Evolutionary conservation across 2,113 vertebrate species (phyloP).

Genomic region (Thunnus maccoyii): DNA sequence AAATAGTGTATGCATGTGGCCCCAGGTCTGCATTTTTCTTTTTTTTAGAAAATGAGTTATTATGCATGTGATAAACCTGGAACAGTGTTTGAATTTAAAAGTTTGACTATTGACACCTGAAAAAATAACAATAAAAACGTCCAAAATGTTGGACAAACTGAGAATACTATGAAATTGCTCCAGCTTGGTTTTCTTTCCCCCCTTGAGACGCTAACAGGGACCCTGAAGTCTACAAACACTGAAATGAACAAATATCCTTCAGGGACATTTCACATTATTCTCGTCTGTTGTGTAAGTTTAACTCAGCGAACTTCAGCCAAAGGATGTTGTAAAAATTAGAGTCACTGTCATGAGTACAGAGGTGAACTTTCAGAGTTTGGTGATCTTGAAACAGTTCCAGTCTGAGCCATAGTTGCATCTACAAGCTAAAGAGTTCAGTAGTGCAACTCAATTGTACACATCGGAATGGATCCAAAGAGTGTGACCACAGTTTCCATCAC

Average conservation of each 20-base stretch:
- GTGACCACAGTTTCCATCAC: constrained; percentile 65
- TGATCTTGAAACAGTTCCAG: background rate
- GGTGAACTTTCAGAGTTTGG: background rate
- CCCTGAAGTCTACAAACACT: background rate
- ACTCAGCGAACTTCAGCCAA: background rate
- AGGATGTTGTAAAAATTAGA: background rate
- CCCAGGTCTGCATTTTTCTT: constrained; percentile 9
- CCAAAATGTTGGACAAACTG: constrained; percentile 23
- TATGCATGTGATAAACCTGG: constrained; percentile 45
- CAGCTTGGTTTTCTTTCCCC: background rate
- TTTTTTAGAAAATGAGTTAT: constrained; percentile 37
- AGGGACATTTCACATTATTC: background rate
- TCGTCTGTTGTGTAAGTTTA: background rate
- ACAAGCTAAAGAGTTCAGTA: background rate
- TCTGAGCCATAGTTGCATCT: background rate
- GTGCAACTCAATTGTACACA: background rate
- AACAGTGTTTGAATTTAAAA: constrained; percentile 32
- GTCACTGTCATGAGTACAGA: background rate
- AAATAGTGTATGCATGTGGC: too few relatives aligned
- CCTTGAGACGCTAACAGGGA: too few relatives aligned
- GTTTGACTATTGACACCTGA: constrained; percentile 34
- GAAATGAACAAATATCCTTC: background rate
- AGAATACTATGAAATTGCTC: background rate
- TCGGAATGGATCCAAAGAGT: constrained; percentile 7
- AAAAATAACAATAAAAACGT: constrained; percentile 58